These are phyloP conservation scores for Spermophilus dauricus DNA, from an alignment of 2,113 vertebrate genomes.

Conservation along the genomic window DNA sequence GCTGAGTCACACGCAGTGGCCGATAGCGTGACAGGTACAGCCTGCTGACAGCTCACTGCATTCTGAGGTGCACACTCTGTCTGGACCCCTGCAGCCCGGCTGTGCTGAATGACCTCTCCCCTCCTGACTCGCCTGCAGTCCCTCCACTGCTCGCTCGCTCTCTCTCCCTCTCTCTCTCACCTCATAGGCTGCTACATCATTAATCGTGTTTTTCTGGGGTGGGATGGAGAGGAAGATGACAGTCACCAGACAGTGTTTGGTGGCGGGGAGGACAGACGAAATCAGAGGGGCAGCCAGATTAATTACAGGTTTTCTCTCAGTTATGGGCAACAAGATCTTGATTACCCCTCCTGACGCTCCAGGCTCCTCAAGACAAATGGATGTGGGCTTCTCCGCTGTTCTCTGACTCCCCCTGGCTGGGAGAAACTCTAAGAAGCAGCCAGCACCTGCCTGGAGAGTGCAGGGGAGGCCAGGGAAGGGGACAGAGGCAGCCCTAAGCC, in stretches of 20 bases:
- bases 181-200: background rate
- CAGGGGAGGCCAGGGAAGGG: background rate
- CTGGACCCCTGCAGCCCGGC: background rate
- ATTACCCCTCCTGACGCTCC: conserved; percentile 66
- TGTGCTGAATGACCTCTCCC: background rate
- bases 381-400: background rate
- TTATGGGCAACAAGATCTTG: conserved; percentile 70
- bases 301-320: conserved; percentile 50
- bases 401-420: background rate
- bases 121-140: background rate
- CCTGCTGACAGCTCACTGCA: fast-evolving
- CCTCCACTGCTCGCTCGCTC: background rate
- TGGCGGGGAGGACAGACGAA: background rate
- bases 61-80: fast-evolving
- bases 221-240: conserved; percentile 14
- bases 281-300: conserved; percentile 65
- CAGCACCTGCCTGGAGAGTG: background rate
- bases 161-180: background rate
- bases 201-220: conserved; percentile 44
- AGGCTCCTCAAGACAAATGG: conserved; percentile 73
- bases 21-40: background rate
- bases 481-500: background rate
- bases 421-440: background rate
- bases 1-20: background rate
- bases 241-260: conserved; percentile 1